Base-by-base conservation (phyloP, 2,888 invertebrate genomes). In the Colostygia pectinataria region DNA sequence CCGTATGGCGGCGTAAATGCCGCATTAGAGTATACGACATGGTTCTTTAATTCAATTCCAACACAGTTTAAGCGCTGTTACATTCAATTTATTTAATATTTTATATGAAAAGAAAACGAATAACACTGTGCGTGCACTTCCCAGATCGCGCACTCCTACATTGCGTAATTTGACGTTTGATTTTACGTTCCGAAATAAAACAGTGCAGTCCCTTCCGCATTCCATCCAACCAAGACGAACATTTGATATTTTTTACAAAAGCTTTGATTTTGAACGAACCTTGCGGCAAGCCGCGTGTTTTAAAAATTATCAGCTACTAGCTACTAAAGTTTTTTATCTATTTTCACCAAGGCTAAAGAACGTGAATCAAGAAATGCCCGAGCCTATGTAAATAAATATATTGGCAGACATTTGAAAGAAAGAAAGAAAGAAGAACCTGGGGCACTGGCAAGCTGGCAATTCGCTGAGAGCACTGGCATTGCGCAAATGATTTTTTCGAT, bases 11-110 rank as follows among this genome's bases (percentile, higher is more conserved):
- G 45, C 89, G 84, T 59, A 89, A 77, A 65, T 85, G 78, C 43
- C 84, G 81, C 47, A 84, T 75, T 51, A 87, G 61, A 29, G 85
- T 69, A 55, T 88, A 90, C 43, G 86, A 78, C 89, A 90, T 90
- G 47, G 41, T 75, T 55, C 42, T 49, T 50, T 38, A 49, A 51
- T 60, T 61, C 56, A 55, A 39, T 53, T 36, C 49, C 6, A 52
- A 42, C 23, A 39, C 29, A 8, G 52, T 55, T 41, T 58, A 58
- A 40, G 43, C 59, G 64, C 62, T 63, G 48, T 74, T 49, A 69
- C 72, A 77, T 71, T 71, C 33, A 77, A 66, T 55, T 67, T 48
- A 0, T 4, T 0, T 2, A n/a, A 52, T 4, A 29, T 49, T 46
- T 38, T 37, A 10, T 20, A 14, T 9, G 34, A 37, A 29, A 29